These are phyloP conservation scores for Physella acuta DNA, from an alignment of 1,140 invertebrate species.

Conservation along the genomic window DNA sequence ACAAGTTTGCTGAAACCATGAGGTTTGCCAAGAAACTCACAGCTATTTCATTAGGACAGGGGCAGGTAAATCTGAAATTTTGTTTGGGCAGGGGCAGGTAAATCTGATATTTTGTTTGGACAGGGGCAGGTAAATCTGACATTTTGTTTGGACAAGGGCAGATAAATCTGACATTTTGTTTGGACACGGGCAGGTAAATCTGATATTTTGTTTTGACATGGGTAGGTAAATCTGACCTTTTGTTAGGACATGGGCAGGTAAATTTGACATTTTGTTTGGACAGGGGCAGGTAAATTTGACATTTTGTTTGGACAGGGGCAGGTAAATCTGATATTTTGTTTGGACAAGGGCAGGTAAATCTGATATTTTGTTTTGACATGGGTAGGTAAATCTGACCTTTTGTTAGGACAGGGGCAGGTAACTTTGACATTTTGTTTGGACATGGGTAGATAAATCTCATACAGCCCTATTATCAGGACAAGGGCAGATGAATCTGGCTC, in stretches of 20 bases:
- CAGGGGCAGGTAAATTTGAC: slow-evolving; percentile 34
- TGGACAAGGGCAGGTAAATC: too few relatives aligned
- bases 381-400: too few relatives aligned
- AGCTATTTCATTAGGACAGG: slow-evolving; percentile 62
- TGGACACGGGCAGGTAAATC: slow-evolving; percentile 36
- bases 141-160: slow-evolving; percentile 62
- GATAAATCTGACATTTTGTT: slow-evolving; percentile 35
- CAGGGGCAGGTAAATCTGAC: slow-evolving; percentile 57
- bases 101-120: slow-evolving; percentile 55
- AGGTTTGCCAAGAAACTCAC: slow-evolving; percentile 60
- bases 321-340: too few relatives aligned
- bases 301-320: too few relatives aligned
- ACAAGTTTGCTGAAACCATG: slow-evolving; percentile 63
- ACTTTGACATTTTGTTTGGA: too few relatives aligned
- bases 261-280: background rate
- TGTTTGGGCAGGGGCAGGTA: slow-evolving; percentile 62
- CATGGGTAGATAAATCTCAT: too few relatives aligned
- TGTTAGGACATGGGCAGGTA: slow-evolving; percentile 35
- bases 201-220: background rate
- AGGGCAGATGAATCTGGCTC: too few relatives aligned
- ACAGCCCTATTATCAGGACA: too few relatives aligned
- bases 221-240: slow-evolving; percentile 34
- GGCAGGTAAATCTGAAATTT: slow-evolving; percentile 57
- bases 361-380: too few relatives aligned
- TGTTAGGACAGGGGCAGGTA: too few relatives aligned